These are phyloP conservation scores for Mesorhabditis spiculigera DNA, from an alignment of 2,888 invertebrate species.

Conservation along the genomic window DNA sequence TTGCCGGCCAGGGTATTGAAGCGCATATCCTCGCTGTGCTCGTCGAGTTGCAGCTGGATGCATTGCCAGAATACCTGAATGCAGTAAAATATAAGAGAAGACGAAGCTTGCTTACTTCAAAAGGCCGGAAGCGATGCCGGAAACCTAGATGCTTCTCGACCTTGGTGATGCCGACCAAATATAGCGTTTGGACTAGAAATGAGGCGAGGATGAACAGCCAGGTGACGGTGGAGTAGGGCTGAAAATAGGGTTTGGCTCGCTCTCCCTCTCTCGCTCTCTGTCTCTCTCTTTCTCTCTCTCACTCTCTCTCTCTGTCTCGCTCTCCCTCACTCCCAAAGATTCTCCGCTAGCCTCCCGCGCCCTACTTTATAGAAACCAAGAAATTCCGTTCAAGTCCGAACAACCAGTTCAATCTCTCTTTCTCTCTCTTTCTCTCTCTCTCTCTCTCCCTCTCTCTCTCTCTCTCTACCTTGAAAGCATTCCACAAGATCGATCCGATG, in stretches of 20 bases:
- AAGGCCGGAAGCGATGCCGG: slow-evolving; percentile 28
- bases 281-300: too few relatives aligned
- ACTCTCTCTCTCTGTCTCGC: too few relatives aligned
- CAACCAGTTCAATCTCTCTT: too few relatives aligned
- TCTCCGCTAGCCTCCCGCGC: too few relatives aligned
- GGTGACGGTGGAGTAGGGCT: slow-evolving; percentile 31
- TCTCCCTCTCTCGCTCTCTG: too few relatives aligned
- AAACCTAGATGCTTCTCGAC: slow-evolving; percentile 31
- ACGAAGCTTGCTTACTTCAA: slow-evolving; percentile 20
- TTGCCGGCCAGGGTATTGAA: slow-evolving; percentile 27
- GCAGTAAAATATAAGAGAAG: not conserved
- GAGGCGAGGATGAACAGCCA: slow-evolving; percentile 36
- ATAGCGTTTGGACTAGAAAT: slow-evolving; percentile 18
- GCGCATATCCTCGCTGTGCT: slow-evolving; percentile 31
- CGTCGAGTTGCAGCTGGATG: slow-evolving; percentile 43
- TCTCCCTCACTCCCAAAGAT: too few relatives aligned
- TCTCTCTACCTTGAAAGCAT: slow-evolving; percentile 31
- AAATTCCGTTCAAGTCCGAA: too few relatives aligned
- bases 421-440: too few relatives aligned
- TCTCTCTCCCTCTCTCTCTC: too few relatives aligned
- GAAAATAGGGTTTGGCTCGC: too few relatives aligned
- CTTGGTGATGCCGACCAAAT: slow-evolving; percentile 26
- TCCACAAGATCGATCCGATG: slow-evolving; percentile 38
- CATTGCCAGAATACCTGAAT: slow-evolving; percentile 43
- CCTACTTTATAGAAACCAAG: too few relatives aligned